Evolutionary conservation across 1,140 invertebrate genomes (phyloP).

Genomic region (Idris sp.): DNA sequence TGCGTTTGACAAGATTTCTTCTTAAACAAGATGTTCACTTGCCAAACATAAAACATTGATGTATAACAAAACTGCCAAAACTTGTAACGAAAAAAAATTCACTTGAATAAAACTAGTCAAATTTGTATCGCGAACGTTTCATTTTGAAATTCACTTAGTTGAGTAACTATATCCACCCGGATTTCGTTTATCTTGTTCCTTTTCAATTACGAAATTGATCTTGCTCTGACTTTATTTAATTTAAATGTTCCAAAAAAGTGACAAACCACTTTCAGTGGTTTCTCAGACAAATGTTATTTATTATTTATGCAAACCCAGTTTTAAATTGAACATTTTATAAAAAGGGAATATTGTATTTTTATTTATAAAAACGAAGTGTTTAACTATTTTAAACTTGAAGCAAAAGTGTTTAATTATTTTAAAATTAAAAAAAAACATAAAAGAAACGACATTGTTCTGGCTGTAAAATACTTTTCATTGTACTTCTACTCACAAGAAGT

Average conservation of each 20-base stretch:
- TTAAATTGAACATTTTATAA: no score
- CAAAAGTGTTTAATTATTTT: no score
- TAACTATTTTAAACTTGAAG: no score
- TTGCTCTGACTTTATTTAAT: conserved; percentile 23
- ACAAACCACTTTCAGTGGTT: conserved; percentile 2
- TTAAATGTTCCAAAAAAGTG: conserved; percentile 13
- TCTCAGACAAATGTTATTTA: no score
- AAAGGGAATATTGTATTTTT: no score
- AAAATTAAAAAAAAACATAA: no score
- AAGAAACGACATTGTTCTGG: no score
- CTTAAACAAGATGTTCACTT: conserved; percentile 9
- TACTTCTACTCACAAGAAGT: conserved; percentile 32
- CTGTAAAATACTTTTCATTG: no score
- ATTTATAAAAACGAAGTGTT: no score
- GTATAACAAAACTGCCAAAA: conserved; percentile 47
- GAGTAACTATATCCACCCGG: conserved; percentile 16
- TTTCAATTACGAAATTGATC: conserved; percentile 26
- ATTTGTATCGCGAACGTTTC: conserved; percentile 7
- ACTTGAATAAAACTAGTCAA: conserved; percentile 8
- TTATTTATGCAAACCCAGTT: no score
- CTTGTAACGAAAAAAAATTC: conserved; percentile 12
- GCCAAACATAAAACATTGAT: conserved; percentile 43
- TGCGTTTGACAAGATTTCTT: neutral
- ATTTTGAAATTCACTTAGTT: conserved; percentile 23
- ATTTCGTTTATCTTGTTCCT: conserved; percentile 1